Conservation (phyloP, 2,888 invertebrate species). For the Epicampocera succincta region DNA sequence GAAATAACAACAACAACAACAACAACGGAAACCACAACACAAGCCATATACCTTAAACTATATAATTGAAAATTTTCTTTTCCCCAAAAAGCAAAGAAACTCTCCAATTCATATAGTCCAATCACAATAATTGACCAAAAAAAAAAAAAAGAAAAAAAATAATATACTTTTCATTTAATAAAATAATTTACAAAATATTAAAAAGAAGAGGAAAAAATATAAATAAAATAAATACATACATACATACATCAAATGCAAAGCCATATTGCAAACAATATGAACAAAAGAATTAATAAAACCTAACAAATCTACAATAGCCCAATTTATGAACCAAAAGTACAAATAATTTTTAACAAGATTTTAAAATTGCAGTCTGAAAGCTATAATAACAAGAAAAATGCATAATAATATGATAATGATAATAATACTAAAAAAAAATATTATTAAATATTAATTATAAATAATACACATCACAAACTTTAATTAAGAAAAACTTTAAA, state of each 20-base stretch:
- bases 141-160: conserved; percentile 25
- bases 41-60: conserved; percentile 36
- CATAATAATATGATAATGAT: conserved; percentile 64
- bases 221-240: conserved; percentile 55
- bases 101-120: conserved; percentile 27
- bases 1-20: conserved; percentile 34
- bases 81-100: conserved; percentile 2
- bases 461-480: too few species aligned
- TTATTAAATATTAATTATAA: too few species aligned
- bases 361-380: conserved; percentile 79
- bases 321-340: conserved; percentile 82
- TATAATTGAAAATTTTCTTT: conserved; percentile 26
- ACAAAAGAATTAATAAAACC: conserved; percentile 67
- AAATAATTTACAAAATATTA: conserved; percentile 40
- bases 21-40: conserved; percentile 17
- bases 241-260: conserved; percentile 26
- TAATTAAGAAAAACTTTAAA: conserved; percentile 53
- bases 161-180: conserved; percentile 24
- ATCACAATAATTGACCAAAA: conserved; percentile 42
- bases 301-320: conserved; percentile 80
- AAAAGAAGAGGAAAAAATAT: too few species aligned
- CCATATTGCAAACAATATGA: conserved; percentile 66
- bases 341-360: conserved; percentile 77
- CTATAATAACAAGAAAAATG: conserved; percentile 71
- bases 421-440: not conserved